A percentile compares a stretch with the other conserved stretches of the same genome.
Conservation (phyloP, 1,140 invertebrate genomes). For the Drosophila aff. region DNA sequence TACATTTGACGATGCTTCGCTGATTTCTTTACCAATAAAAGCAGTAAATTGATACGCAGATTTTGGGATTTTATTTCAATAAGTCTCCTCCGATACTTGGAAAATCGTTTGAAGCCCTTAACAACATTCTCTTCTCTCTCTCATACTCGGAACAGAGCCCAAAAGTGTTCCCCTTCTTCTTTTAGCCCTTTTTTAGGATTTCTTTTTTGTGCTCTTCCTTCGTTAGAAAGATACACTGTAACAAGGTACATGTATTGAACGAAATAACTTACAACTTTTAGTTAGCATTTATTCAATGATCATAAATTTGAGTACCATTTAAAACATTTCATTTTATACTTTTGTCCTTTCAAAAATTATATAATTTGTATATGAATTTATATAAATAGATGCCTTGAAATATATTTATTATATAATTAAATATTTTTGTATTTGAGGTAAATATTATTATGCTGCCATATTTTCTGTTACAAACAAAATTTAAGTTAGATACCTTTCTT, state of each 20-base stretch:
- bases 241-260: not conserved
- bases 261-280: too few species aligned
- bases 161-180: conserved; percentile 22
- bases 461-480: too few species aligned
- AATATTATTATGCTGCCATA: too few species aligned
- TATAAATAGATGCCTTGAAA: too few species aligned
- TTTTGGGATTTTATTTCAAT: conserved; percentile 57
- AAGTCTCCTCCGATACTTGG: conserved; percentile 48
- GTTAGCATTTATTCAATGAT: too few species aligned
- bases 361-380: too few species aligned
- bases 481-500: too few species aligned
- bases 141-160: conserved; percentile 30
- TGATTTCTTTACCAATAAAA: conserved; percentile 43
- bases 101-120: conserved; percentile 58
- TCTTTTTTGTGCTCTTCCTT: conserved; percentile 18
- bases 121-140: conserved; percentile 16
- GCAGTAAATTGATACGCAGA: conserved; percentile 71
- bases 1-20: conserved; percentile 28
- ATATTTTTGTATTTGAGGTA: too few species aligned
- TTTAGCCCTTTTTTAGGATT: conserved; percentile 50
- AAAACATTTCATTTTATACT: too few species aligned
- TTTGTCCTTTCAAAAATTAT: too few species aligned
- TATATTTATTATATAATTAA: too few species aligned
- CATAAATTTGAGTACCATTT: too few species aligned
- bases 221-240: conserved; percentile 13